These are phyloP conservation scores for Athripsodes cinereus DNA, from an alignment of 2,888 invertebrate genomes.

Conservation along the genomic window DNA sequence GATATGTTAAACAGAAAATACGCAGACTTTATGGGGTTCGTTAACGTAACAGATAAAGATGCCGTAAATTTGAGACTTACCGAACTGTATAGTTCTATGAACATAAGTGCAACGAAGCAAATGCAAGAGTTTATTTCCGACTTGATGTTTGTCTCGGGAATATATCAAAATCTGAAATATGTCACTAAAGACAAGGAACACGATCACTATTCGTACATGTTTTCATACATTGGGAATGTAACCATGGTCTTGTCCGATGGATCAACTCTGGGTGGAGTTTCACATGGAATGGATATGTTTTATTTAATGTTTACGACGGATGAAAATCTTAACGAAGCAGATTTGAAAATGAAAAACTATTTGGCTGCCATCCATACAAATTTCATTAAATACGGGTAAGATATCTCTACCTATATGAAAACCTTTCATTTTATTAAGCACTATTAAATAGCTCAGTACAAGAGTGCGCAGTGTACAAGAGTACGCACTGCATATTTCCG, in stretches of 20 bases:
- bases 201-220: background rate
- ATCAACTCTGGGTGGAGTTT: background rate
- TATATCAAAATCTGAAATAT: conserved; percentile 9
- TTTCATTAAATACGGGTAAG: conserved; percentile 54
- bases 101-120: conserved; percentile 7
- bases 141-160: conserved; percentile 10
- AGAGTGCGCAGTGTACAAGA: too few species aligned
- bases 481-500: too few species aligned
- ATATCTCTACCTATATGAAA: too few species aligned
- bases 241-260: background rate
- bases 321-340: conserved; percentile 30
- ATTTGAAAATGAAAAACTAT: conserved; percentile 39
- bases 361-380: conserved; percentile 57
- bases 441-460: too few species aligned
- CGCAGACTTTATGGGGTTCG: conserved; percentile 4
- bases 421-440: too few species aligned
- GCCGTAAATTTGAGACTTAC: conserved; percentile 36
- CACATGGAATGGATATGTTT: conserved; percentile 6
- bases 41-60: conserved; percentile 33
- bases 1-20: conserved; percentile 1
- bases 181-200: conserved; percentile 1
- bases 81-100: conserved; percentile 32
- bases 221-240: conserved; percentile 7
- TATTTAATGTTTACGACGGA: background rate
- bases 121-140: conserved; percentile 16